Evolutionary conservation across 1,140 invertebrate genomes (phyloP), one percentile per base, ranked within the genome.

Genomic region (Hycleus phaleratus): DNA sequence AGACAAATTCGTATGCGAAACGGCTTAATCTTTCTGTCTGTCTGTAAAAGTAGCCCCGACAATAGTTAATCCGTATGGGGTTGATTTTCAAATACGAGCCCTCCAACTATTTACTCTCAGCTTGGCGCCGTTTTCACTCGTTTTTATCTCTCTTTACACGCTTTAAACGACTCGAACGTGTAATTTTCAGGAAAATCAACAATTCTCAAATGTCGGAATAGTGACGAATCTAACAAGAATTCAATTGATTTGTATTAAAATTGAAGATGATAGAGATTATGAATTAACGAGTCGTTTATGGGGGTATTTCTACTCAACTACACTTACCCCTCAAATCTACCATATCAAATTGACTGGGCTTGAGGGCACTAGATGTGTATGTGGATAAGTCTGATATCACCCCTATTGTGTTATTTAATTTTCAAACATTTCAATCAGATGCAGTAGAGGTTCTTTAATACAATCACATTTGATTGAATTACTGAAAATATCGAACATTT

Each of bases 111-210:
- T 68, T 68, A 62, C 59, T 62, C 66, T 62, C 66, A 60, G 64
- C 60, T 66, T 68, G 66, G 61, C 59, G 58, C 60, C 62, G 59
- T 68, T 68, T 66, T 61, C 66, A 68, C 60, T 66, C 61, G 64
- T 57, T 52, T 61, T 56, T 56, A 66, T 66, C 62, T 61, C 59
- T 63, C 60, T 59, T 66, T 61, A 63, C 64, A 66, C 64, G 59
- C 61, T 66, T 18, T 18, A 18, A 18, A 18, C 18, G 18, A 18
- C 18, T 18, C 18, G 18, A 12, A 18, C 18, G 18, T 18, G 18
- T 18, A 18, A 18, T 18, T 18, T 18, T 18, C 18, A 18, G 18
- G 18, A 18, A 18, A 18, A 18, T 18, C 18, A 18, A 18, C 18
- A 18, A 18, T 18, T 18, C 18, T 18, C 18, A 18, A 18, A 18